Evolutionary conservation across 2,888 invertebrate genomes (phyloP).

Genomic region (Leptodirus hochenwartii): DNA sequence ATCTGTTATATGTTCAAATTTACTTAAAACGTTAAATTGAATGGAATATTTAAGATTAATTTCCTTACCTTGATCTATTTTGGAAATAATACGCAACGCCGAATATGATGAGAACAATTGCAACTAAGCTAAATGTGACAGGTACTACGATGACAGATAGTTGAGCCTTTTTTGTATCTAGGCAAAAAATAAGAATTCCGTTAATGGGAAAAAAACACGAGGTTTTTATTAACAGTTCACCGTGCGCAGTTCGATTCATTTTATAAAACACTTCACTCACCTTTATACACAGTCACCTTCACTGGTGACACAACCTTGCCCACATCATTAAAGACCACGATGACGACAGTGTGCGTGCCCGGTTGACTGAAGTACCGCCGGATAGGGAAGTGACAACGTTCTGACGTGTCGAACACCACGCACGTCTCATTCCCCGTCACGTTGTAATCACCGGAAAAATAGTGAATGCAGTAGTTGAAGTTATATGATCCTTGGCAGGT

Average conservation of each 20-base stretch:
- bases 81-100: constrained; percentile 77
- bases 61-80: constrained; percentile 49
- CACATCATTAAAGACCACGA: constrained; percentile 62
- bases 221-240: neutral
- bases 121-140: constrained; percentile 61
- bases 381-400: constrained; percentile 39
- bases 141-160: constrained; percentile 79
- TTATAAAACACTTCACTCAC: constrained; percentile 27
- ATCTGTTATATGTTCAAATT: constrained; percentile 2
- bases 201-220: neutral
- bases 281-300: constrained; percentile 69
- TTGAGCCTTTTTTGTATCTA: constrained; percentile 64
- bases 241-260: neutral
- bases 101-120: constrained; percentile 68
- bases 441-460: constrained; percentile 45
- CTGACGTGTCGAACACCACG: constrained; percentile 20
- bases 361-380: constrained; percentile 42
- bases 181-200: too few relatives aligned
- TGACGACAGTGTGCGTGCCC: constrained; percentile 56
- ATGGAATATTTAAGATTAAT: constrained; percentile 5
- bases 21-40: constrained; percentile 1
- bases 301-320: constrained; percentile 48
- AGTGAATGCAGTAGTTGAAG: constrained; percentile 49
- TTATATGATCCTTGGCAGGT: constrained; percentile 60
- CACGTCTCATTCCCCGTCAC: constrained; percentile 66